Percentiles rank a stretch among this genome's conserved stretches.
phyloP scores from a whole-genome alignment of 1,140 invertebrate genomes.

The Dufourea novaeangliae region DNA sequence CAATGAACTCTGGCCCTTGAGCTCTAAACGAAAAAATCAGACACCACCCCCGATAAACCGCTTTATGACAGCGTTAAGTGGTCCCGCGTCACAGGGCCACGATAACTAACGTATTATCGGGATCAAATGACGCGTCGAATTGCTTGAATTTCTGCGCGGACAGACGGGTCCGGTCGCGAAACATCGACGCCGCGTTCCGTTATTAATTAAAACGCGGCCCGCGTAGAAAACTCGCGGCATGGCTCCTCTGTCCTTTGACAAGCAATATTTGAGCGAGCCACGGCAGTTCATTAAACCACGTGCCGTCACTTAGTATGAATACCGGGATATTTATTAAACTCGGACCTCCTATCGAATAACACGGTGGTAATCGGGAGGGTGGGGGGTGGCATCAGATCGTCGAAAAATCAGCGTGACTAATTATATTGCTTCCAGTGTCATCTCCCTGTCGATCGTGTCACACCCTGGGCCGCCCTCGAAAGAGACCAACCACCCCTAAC shows the following conservation, averaged over 20 bases:
- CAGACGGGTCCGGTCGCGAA: background rate
- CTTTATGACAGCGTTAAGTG: too few relatives aligned
- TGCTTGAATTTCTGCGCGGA: background rate
- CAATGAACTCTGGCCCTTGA: too few relatives aligned
- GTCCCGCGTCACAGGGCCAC: too few relatives aligned
- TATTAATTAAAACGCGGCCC: slow-evolving; percentile 20
- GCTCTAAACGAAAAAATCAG: too few relatives aligned
- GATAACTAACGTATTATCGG: too few relatives aligned
- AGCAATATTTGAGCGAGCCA: background rate
- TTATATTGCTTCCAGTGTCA: slow-evolving; percentile 31
- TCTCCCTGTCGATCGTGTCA: background rate
- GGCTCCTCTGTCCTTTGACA: background rate
- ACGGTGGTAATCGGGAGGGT: too few relatives aligned
- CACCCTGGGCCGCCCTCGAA: background rate
- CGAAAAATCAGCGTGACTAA: slow-evolving; percentile 47
- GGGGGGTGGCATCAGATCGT: background rate
- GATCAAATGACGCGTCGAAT: background rate
- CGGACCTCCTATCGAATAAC: background rate
- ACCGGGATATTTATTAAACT: slow-evolving; percentile 43
- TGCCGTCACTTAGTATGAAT: slow-evolving; percentile 40
- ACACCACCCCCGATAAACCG: too few relatives aligned
- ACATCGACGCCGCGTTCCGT: background rate
- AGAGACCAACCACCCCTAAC: background rate
- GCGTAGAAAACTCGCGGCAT: background rate
- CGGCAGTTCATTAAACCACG: slow-evolving; percentile 36